Base-by-base conservation (phyloP, 2,888 invertebrate genomes). In the Hemicrepidius hirtus region DNA sequence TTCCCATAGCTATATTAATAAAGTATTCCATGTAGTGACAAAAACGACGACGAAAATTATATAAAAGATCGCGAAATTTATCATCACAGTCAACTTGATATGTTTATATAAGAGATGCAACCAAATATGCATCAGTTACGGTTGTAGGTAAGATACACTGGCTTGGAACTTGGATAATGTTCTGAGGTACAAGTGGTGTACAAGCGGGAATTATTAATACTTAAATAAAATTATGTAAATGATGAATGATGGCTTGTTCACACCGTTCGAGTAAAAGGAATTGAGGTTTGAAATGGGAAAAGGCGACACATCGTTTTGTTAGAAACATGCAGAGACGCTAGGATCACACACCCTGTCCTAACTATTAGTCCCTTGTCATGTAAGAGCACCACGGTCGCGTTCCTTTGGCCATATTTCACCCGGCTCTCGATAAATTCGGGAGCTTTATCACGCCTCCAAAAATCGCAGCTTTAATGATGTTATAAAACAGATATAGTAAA, bases 391-490 rank as follows among this genome's bases (percentile, higher is more conserved):
- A 70, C 69, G 69, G 78, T 76, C 78, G 80, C 79, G 55, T 55
- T 65, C 64, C 59, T 62, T 57, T 44, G 53, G 44, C 64, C 46
- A 73, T 73, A 73, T 73, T 70, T 73, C 60, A 70, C 69, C n/a
- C 82, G 82, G 81, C 82, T 82, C 77, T 80, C 82, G 81, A 84
- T 84, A 84, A 84, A 85, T 84, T 83, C 80, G 79, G 71, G 67
- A 76, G 79, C 82, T 82, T 84, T 82, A 84, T 84, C 82, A 80
- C 81, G 76, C 76, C 80, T 73, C 68, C 75, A 75, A 76, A 82
- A 78, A 79, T 80, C 78, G 80, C 76, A 78, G 73, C 79, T 77
- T 79, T 83, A 83, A 84, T 81, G 81, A 82, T 81, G 82, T 83
- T 81, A 82, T 84, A 82, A 84, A 83, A 83, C 77, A 81, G 81